Base-by-base conservation (phyloP, 2,888 invertebrate species). In the Iselma pallidipennis region DNA sequence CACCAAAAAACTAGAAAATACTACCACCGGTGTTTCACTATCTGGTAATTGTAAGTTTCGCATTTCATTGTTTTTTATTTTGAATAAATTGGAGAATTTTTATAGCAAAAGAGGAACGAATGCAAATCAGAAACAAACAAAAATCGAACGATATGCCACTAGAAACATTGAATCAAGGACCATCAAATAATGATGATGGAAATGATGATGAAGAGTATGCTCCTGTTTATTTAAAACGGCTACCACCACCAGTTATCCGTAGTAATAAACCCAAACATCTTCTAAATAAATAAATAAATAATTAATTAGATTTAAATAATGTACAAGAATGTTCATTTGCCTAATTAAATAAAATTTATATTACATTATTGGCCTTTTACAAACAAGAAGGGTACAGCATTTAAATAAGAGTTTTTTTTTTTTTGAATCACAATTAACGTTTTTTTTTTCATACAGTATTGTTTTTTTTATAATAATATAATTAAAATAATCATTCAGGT, bases 41-140 rank as follows among this genome's bases (percentile, higher is more conserved):
- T n/a, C n/a, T n/a, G n/a, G n/a, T n/a, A n/a, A n/a, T n/a, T n/a
- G n/a, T n/a, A n/a, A n/a, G n/a, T n/a, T n/a, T n/a, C n/a, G n/a
- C n/a, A n/a, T n/a, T n/a, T n/a, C n/a, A n/a, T n/a, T n/a, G n/a
- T n/a, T n/a, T n/a, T n/a, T n/a, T n/a, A n/a, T n/a, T n/a, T n/a
- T n/a, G n/a, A n/a, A n/a, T 33, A 37, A 21, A 45, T 45, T 28
- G 1, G 1, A 42, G n/a, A 48, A 4, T 23, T 16, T n/a, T 6
- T 9, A 14, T 53, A 73, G 73, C 71, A 10, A 71, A 71, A 57
- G 61, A 66, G 48, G 71, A 73, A 63, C 42, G 66, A 42, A 10
- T 57, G 16, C 66, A 57, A 19, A 55, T 71, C 14, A 66, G 70
- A 49, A 25, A 57, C 14, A 61, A 67, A 26, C 56, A 63, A 42